Percentiles rank a stretch among this genome's conserved stretches.
Evolutionary conservation across 2,113 vertebrate species (phyloP).

Genomic region (Cottus gobio): DNA sequence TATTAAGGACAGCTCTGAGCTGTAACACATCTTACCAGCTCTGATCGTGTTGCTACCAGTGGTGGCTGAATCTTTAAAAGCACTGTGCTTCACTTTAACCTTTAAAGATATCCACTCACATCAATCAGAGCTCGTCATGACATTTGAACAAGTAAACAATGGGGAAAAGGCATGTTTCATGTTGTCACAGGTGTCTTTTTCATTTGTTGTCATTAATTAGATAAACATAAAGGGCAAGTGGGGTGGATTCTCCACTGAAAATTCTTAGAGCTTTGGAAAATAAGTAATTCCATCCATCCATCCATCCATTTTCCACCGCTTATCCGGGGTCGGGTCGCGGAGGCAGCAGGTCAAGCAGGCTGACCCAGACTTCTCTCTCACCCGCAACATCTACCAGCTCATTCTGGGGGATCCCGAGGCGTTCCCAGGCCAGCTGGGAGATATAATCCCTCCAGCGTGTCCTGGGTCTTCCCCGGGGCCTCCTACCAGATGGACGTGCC

Average conservation of each 20-base stretch:
- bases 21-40: background rate
- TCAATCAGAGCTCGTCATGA: background rate
- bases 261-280: background rate
- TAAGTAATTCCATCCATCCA: background rate
- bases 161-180: background rate
- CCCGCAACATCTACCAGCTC: no score
- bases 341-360: no score
- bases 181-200: background rate
- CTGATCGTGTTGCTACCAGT: background rate
- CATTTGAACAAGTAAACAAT: conserved; percentile 13
- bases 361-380: no score
- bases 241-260: background rate
- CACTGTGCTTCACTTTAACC: background rate
- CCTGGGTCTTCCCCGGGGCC: no score
- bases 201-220: background rate
- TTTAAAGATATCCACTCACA: conserved; percentile 15
- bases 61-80: no score
- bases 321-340: no score
- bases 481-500: no score
- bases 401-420: no score
- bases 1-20: background rate
- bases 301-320: no score
- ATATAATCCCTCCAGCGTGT: no score
- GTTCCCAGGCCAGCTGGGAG: no score
- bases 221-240: background rate